Conservation (phyloP, 2,888 invertebrate species). For the Ditula angustiorana region DNA sequence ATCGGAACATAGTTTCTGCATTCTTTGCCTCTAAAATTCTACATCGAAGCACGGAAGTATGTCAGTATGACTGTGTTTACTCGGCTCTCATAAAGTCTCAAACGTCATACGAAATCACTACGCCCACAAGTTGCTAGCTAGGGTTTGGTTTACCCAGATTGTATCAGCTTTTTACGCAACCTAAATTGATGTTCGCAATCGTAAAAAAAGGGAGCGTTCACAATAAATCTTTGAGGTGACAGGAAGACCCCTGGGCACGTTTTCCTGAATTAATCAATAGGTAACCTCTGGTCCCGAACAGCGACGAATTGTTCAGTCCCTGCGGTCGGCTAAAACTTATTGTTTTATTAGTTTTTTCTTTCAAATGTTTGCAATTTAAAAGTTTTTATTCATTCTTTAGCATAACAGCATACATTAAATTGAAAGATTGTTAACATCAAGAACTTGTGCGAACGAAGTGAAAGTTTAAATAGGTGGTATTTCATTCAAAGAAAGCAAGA, state of each 20-base stretch:
- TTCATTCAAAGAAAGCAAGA: no score
- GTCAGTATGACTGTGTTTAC: no score
- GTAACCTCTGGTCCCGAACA: conserved; percentile 19
- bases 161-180: conserved; percentile 11
- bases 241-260: conserved; percentile 16
- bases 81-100: background rate
- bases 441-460: no score
- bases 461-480: no score
- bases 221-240: conserved; percentile 31
- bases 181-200: conserved; percentile 21
- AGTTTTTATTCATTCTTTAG: background rate
- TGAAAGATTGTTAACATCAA: no score
- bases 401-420: no score
- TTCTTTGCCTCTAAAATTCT: no score
- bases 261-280: conserved; percentile 33
- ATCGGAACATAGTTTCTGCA: no score
- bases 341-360: conserved; percentile 5
- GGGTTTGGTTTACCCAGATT: background rate
- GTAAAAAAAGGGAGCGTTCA: conserved; percentile 12
- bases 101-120: background rate
- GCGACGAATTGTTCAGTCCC: conserved; percentile 16
- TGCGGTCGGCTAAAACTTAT: conserved; percentile 2
- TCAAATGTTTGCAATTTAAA: background rate
- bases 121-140: background rate
- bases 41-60: no score